Evolutionary conservation across 2,888 invertebrate genomes (phyloP), one percentile per base, ranked within the genome.

Genomic region (Pyralis farinalis): DNA sequence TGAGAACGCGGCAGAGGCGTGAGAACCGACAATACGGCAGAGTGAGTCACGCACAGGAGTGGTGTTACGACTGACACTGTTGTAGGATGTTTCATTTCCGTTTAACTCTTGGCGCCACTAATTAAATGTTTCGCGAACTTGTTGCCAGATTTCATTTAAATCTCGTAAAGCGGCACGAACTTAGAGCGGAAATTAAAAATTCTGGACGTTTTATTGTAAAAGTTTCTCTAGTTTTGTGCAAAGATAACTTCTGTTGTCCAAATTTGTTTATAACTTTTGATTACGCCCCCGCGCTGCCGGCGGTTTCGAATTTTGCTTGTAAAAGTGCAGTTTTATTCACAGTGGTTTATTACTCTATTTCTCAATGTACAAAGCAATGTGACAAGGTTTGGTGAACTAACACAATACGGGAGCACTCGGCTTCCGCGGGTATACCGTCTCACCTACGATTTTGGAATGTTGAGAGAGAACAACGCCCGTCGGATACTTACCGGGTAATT

Each of bases 111-210:
- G 51, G 51, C 51, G 46, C 47, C 60, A 63, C 70, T 81, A 84
- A 83, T 83, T 82, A 82, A 81, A 81, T 73, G 70, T 79, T 76
- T 72, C 65, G 59, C 50, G 62, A 73, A 77, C 67, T 76, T 74
- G 71, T 67, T 71, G 58, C 65, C 67, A 67, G 72, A 72, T 75
- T 79, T 74, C 69, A 74, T 79, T 78, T 71, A 60, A 79, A 76
- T 73, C 71, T 63, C 62, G 57, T 68, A 70, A 73, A 71, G 60
- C 60, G 59, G 52, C 50, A 43, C 49, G 54, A 67, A 71, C 65
- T 75, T 61, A 59, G 58, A 54, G 55, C 63, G 76, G 78, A 80
- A 74, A 82, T 79, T 74, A 76, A 76, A 81, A 76, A 69, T 63
- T 60, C 62, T 61, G 53, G 55, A 53, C 64, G 61, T 65, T 77